Base-by-base conservation (phyloP, 2,888 invertebrate species). In the Lasioglossum figueresi region DNA sequence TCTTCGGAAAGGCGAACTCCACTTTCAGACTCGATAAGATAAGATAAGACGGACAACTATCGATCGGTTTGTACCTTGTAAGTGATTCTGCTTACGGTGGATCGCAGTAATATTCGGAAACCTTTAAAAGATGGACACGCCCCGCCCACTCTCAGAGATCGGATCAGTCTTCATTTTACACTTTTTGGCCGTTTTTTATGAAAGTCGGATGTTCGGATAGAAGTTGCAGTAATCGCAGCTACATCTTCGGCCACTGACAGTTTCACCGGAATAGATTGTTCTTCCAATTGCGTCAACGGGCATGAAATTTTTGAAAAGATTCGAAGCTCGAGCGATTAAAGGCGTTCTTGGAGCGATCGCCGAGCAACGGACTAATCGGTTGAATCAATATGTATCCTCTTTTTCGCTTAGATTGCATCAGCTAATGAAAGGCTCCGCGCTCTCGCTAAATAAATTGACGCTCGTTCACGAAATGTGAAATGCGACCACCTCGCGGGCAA, bases 11-110 rank as follows among this genome's bases (percentile, higher is more conserved):
- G 34, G 52, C 43, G 52, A 72, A 59, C 45, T 63, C 40, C 66
- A 52, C 75, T 71, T 71, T 34, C 56, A 48, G 40, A 45, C 73
- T 56, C 68, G 73, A 83, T 80, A 68, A 76, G 76, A 77, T 63
- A 40, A n/a, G 48, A 43, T 48, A n/a, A 40, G 56, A n/a, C 23
- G 40, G 40, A 52, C 56, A 6, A 10, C 19, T 5, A 40, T 27
- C 68, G 80, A 27, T 4, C 52, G 43, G 16, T 45, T 77, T 27
- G 48, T 48, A 48, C 23, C 48, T 23, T 48, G 2, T 45, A 45
- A 45, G 4, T 16, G 16, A 4, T 45, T 45, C 16, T 45, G 4
- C 43, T 16, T 45, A 45, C 4, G 45, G 4, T 16, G 45, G 16
- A 45, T 45, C 4, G 4, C 16, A 4, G 43, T 4, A 43, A 43